Percentiles rank a stretch among this genome's conserved stretches.
Evolutionary conservation across 1,140 invertebrate genomes (phyloP).

Genomic region (Thrips palmi): DNA sequence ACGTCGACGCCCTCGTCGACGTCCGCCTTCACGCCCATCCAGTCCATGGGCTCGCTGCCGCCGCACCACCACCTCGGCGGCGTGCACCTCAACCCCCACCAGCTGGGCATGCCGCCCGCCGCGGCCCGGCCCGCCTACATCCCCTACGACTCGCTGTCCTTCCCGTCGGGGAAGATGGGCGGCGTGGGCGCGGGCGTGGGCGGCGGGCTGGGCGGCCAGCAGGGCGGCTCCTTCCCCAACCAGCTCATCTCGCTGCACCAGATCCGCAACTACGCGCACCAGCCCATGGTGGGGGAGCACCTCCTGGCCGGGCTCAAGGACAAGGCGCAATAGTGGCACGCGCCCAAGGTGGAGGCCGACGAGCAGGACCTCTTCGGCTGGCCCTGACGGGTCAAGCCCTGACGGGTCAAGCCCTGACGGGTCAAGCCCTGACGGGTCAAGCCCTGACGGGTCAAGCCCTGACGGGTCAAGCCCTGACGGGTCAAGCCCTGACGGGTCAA

Average conservation of each 20-base stretch:
- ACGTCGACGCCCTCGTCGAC: conserved; percentile 35
- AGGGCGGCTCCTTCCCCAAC: conserved; percentile 52
- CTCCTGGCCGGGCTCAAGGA: conserved; percentile 19
- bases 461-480: no score
- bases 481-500: no score
- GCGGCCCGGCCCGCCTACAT: conserved; percentile 60
- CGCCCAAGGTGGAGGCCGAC: no score
- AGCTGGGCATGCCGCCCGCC: no score
- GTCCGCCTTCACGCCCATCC: conserved; percentile 80
- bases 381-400: no score
- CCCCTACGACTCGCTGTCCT: conserved; percentile 65
- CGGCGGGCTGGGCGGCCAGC: conserved; percentile 20
- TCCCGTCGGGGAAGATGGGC: conserved; percentile 23
- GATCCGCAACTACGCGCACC: conserved; percentile 90
- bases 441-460: no score
- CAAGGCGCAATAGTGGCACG: no score
- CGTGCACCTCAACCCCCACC: conserved; percentile 30
- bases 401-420: no score
- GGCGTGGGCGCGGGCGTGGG: conserved; percentile 19
- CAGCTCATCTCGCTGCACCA: conserved; percentile 90
- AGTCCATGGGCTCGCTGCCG: conserved; percentile 59
- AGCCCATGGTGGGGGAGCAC: conserved; percentile 33
- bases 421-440: no score
- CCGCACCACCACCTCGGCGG: conserved; percentile 53
- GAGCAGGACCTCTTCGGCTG: no score